Evolutionary conservation across 2,888 invertebrate species (phyloP).

Genomic region (Pristionchus exspectatus): DNA sequence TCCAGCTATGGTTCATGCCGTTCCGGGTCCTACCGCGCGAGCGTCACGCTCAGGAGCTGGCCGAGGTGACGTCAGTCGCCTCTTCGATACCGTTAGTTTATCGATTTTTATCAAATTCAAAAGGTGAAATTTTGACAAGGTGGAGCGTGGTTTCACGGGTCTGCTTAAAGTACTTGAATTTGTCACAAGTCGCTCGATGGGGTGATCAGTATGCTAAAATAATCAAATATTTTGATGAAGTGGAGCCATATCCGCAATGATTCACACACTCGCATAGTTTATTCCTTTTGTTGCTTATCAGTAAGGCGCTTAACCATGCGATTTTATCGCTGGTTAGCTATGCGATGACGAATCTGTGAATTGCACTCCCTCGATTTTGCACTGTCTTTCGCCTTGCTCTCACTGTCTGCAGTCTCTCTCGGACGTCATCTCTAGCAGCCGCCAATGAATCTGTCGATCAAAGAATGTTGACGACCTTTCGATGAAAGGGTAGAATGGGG

Average conservation of each 20-base stretch:
- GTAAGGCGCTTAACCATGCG: constrained; percentile 14
- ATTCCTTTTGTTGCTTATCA: not conserved
- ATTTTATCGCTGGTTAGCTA: constrained; percentile 20
- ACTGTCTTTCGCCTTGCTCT: not conserved
- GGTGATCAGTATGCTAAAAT: no score
- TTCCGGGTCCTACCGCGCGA: constrained; percentile 52
- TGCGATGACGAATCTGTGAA: not conserved
- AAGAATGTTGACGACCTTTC: not conserved
- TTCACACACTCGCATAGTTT: constrained; percentile 22
- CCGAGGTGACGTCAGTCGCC: constrained; percentile 6
- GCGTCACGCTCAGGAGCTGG: not conserved
- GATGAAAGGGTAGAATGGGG: not conserved
- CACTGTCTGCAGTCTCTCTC: not conserved
- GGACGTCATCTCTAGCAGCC: not conserved
- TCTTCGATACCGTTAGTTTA: constrained; percentile 32
- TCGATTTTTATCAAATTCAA: not conserved
- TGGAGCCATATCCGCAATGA: not conserved
- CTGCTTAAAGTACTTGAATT: no score
- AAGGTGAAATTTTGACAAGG: no score
- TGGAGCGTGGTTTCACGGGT: no score
- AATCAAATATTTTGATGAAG: not conserved
- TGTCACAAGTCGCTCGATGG: no score
- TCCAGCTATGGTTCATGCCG: constrained; percentile 56
- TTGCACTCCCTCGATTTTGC: not conserved
- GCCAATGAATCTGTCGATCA: not conserved